Conservation (phyloP, 2,797 vertebrate genomes). For the Phyllotis vaccarum region DNA sequence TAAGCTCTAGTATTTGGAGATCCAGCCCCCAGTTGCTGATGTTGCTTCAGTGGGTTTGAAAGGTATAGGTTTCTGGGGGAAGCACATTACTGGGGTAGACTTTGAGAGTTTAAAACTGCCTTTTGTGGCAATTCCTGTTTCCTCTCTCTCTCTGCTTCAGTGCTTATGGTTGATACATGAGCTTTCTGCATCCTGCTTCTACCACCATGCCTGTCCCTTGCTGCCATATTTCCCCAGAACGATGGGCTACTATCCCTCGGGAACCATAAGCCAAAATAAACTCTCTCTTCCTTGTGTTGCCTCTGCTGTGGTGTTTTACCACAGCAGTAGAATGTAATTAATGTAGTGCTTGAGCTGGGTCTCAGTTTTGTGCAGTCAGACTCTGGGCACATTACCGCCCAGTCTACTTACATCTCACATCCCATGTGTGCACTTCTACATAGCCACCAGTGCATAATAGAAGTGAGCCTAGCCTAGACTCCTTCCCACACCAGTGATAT, state of each 20-base stretch:
- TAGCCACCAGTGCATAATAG: not conserved
- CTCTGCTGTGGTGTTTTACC: not conserved
- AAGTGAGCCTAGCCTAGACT: not conserved
- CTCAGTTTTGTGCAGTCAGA: not conserved
- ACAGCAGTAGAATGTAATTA: too few species aligned
- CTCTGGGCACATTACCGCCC: not conserved
- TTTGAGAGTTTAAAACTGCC: not conserved
- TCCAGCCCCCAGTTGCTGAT: too few species aligned
- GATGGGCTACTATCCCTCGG: not conserved
- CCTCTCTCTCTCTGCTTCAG: not conserved
- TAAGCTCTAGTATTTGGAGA: not conserved
- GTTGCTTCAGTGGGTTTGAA: not conserved
- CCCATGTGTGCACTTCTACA: not conserved
- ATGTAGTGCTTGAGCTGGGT: not conserved
- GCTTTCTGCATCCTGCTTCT: not conserved
- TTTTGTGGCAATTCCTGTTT: too few species aligned
- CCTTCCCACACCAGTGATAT: not conserved
- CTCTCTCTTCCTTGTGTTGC: not conserved
- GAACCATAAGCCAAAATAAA: not conserved
- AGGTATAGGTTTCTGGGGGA: not conserved
- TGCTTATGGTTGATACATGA: not conserved
- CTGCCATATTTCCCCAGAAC: not conserved
- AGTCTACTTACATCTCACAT: not conserved
- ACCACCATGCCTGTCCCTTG: not conserved
- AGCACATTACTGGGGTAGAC: not conserved